phyloP scores from a whole-genome alignment of 2,113 vertebrate species.

The Oryzias javanicus region DNA sequence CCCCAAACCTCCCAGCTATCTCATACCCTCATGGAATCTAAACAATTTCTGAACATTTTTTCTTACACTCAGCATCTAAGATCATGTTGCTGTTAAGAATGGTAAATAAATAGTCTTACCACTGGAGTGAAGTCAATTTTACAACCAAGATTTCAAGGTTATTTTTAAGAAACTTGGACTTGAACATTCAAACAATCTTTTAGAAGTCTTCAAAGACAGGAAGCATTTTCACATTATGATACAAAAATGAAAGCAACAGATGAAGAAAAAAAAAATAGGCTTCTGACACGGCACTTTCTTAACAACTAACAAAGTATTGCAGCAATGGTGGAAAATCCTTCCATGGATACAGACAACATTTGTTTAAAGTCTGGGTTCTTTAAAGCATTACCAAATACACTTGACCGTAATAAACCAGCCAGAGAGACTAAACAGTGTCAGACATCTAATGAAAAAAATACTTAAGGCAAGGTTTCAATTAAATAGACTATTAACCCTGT shows the following conservation, averaged over 20 bases:
- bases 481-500: slow-evolving; percentile 9
- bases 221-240: neutral
- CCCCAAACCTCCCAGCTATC: slow-evolving; percentile 41
- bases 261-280: too few relatives aligned
- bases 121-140: slow-evolving; percentile 15
- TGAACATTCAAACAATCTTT: slow-evolving; percentile 23
- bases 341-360: slow-evolving; percentile 30
- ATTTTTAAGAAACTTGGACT: slow-evolving; percentile 27
- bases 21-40: slow-evolving; percentile 53
- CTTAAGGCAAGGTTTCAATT: slow-evolving; percentile 9
- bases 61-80: slow-evolving; percentile 37
- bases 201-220: neutral
- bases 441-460: neutral
- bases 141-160: slow-evolving; percentile 8
- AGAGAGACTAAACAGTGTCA: neutral
- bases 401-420: slow-evolving; percentile 2
- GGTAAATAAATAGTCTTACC: slow-evolving; percentile 32
- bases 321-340: slow-evolving; percentile 31
- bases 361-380: neutral
- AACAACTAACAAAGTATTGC: slow-evolving; percentile 9
- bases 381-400: neutral
- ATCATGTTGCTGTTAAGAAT: slow-evolving; percentile 27
- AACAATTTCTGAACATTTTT: slow-evolving; percentile 57
- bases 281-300: too few relatives aligned
- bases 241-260: too few relatives aligned